phyloP scores from a whole-genome alignment of 2,113 vertebrate species.

The Donacobius atricapilla region DNA sequence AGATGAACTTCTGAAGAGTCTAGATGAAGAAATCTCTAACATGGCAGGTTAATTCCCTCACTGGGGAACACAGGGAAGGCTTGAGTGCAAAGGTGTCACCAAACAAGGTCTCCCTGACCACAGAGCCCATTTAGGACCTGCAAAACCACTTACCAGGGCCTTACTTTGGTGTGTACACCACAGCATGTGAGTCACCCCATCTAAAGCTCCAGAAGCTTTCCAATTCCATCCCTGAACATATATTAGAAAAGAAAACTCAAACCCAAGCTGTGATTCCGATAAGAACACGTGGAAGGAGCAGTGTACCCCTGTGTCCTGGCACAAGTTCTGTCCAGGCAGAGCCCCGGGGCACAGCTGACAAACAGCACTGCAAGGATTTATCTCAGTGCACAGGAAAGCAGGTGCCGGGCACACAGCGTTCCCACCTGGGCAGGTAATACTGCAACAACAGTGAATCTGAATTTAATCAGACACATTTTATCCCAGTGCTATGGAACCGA shows the following conservation, averaged over 20 bases:
- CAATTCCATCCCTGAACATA: neutral
- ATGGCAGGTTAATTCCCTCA: neutral
- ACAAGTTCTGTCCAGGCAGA: rapidly evolving
- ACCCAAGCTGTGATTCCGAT: neutral
- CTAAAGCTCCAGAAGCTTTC: neutral
- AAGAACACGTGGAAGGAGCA: neutral
- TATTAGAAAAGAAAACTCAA: neutral
- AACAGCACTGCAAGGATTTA: neutral
- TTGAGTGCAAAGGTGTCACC: neutral
- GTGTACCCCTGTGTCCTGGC: rapidly evolving
- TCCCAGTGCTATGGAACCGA: neutral
- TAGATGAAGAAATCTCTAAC: neutral
- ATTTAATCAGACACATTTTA: rapidly evolving
- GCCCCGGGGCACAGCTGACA: neutral
- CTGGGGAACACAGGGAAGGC: neutral
- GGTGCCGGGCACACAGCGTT: rapidly evolving
- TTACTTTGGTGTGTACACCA: neutral
- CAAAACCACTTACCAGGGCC: neutral
- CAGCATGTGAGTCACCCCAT: neutral
- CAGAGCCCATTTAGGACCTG: neutral
- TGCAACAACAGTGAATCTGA: rapidly evolving
- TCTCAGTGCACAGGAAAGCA: neutral
- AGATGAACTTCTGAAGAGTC: neutral
- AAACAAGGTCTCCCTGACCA: neutral
- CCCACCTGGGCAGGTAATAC: rapidly evolving